These are phyloP conservation scores for Thereva nobilitata DNA, from an alignment of 2,888 invertebrate genomes.

Conservation along the genomic window DNA sequence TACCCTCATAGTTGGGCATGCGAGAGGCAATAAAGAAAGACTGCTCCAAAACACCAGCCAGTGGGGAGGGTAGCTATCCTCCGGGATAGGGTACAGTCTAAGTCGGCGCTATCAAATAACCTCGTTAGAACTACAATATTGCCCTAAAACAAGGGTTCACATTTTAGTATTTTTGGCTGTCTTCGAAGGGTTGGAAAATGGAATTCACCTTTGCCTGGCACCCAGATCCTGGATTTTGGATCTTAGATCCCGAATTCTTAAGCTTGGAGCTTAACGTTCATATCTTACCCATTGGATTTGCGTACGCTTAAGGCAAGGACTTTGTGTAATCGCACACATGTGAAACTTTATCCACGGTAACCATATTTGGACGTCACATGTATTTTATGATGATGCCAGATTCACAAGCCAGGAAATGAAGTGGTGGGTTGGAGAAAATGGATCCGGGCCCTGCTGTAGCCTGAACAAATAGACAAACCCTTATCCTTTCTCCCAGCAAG, in stretches of 20 bases:
- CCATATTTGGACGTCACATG: constrained; percentile 42
- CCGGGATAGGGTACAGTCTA: neutral
- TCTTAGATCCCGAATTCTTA: neutral
- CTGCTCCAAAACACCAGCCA: neutral
- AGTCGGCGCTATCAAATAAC: constrained; percentile 22
- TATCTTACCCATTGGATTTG: constrained; percentile 32
- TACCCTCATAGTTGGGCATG: constrained; percentile 18
- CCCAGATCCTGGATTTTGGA: no score
- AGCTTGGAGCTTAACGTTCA: constrained; percentile 18
- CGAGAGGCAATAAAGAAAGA: constrained; percentile 8
- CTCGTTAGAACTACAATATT: constrained; percentile 13
- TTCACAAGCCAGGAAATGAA: constrained; percentile 15
- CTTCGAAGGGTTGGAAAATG: constrained; percentile 8
- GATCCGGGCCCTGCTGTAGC: constrained; percentile 18
- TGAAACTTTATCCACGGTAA: constrained; percentile 11
- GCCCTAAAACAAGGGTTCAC: constrained; percentile 19
- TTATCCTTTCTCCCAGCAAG: constrained; percentile 33
- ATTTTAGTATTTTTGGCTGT: constrained; percentile 15
- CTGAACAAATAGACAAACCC: constrained; percentile 36
- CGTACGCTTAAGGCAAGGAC: constrained; percentile 9
- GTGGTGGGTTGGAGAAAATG: constrained; percentile 5
- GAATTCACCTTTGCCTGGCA: neutral
- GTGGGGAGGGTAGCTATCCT: neutral
- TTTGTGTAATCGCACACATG: constrained; percentile 22
- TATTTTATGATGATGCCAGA: constrained; percentile 37